Conservation (phyloP, 2,888 invertebrate species). For the Ptilodon capucinus region DNA sequence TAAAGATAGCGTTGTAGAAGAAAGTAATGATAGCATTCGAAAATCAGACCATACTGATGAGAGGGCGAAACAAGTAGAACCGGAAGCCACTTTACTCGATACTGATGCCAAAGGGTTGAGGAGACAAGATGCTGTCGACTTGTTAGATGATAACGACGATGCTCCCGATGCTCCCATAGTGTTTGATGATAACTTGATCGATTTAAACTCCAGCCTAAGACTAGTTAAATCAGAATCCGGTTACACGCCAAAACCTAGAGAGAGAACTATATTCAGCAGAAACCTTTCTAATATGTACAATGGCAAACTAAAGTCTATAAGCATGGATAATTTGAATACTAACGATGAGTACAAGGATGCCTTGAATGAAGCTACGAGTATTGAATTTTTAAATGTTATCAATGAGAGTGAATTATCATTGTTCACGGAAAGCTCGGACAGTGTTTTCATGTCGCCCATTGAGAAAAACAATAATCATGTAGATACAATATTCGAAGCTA, state of each 20-base stretch:
- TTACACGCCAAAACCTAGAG: conserved; percentile 34
- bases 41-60: conserved; percentile 28
- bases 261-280: conserved; percentile 54
- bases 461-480: conserved; percentile 49
- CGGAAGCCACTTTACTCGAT: conserved; percentile 43
- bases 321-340: conserved; percentile 64
- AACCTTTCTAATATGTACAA: conserved; percentile 59
- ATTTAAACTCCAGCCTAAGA: conserved; percentile 37
- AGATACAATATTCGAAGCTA: conserved; percentile 21
- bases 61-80: conserved; percentile 25
- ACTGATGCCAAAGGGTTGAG: conserved; percentile 53
- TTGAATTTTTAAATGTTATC: conserved; percentile 55
- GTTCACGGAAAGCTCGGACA: conserved; percentile 64
- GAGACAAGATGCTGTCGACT: conserved; percentile 65
- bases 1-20: conserved; percentile 65
- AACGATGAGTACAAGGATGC: conserved; percentile 54
- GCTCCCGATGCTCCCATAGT: conserved; percentile 27
- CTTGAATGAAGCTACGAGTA: conserved; percentile 69
- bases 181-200: conserved; percentile 27
- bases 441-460: conserved; percentile 53
- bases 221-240: conserved; percentile 51
- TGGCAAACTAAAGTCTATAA: conserved; percentile 73
- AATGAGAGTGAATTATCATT: conserved; percentile 57
- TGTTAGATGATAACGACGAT: conserved; percentile 32
- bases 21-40: conserved; percentile 44